Percentiles rank a stretch among this genome's conserved stretches.
These are phyloP conservation scores for Verasper variegatus DNA, from an alignment of 2,113 vertebrate genomes.

Conservation along the genomic window DNA sequence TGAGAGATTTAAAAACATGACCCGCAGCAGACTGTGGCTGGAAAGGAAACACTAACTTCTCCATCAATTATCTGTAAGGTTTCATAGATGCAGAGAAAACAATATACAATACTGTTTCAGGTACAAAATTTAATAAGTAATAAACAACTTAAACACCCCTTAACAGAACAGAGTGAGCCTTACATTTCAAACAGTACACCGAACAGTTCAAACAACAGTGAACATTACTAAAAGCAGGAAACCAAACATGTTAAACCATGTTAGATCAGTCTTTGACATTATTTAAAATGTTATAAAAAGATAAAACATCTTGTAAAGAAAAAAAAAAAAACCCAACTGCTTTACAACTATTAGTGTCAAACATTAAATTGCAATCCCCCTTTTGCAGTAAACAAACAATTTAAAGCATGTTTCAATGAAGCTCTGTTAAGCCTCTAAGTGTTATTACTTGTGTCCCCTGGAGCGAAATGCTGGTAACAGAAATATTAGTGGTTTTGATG, in stretches of 20 bases:
- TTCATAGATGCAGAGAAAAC: neutral
- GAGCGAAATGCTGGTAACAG: slow-evolving; percentile 33
- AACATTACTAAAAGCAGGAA: slow-evolving; percentile 1
- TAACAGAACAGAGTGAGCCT: slow-evolving; percentile 29
- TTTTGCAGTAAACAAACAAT: neutral
- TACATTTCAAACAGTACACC: slow-evolving; percentile 41
- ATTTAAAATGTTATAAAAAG: slow-evolving; percentile 3
- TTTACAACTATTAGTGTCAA: slow-evolving; percentile 22
- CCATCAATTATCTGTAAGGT: neutral
- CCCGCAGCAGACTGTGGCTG: too few relatives aligned
- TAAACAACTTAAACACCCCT: slow-evolving; percentile 23
- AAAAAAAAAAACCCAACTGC: neutral
- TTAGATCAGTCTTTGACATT: neutral
- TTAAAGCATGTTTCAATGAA: neutral
- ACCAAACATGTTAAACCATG: slow-evolving; percentile 47
- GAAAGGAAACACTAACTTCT: too few relatives aligned
- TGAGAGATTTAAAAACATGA: too few relatives aligned
- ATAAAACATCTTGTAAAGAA: too few relatives aligned
- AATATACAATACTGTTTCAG: slow-evolving; percentile 19
- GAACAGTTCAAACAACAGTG: slow-evolving; percentile 1
- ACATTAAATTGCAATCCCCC: slow-evolving; percentile 1
- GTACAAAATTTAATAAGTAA: slow-evolving; percentile 52
- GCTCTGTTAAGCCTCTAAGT: neutral
- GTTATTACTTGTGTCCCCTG: slow-evolving; percentile 21
- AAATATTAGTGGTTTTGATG: slow-evolving; percentile 66